Evolutionary conservation across 2,888 invertebrate genomes (phyloP).

Genomic region (Heterodera filipjevi): DNA sequence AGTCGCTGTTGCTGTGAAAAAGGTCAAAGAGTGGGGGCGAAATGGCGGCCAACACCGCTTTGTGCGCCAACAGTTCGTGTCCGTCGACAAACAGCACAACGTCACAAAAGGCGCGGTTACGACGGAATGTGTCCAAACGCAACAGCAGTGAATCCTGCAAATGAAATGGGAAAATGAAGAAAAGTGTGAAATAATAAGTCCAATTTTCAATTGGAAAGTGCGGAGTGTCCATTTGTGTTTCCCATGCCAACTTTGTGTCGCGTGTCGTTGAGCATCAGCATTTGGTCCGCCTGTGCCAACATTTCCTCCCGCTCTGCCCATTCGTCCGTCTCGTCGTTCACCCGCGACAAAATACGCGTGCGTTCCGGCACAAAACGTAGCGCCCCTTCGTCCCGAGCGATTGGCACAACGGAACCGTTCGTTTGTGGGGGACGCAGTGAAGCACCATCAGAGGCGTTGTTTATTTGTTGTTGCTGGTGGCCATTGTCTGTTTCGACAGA

Average conservation of each 20-base stretch:
- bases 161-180: neutral
- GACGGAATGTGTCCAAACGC: constrained; percentile 66
- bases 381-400: neutral
- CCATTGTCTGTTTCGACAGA: neutral
- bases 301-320: constrained; percentile 47
- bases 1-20: constrained; percentile 39
- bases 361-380: constrained; percentile 53
- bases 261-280: constrained; percentile 51
- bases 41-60: constrained; percentile 59
- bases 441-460: neutral
- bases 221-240: neutral
- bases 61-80: constrained; percentile 77
- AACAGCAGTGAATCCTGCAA: constrained; percentile 59
- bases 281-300: constrained; percentile 54
- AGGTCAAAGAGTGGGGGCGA: constrained; percentile 60
- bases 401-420: neutral
- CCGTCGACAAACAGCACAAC: constrained; percentile 79
- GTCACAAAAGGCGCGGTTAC: constrained; percentile 83
- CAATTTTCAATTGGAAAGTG: neutral
- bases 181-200: neutral
- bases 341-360: constrained; percentile 53
- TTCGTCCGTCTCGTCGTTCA: constrained; percentile 61
- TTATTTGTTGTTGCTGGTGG: neutral
- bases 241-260: constrained; percentile 47
- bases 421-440: neutral